Conservation (phyloP, 37 sponge, comb jelly and placozoan genomes). For the Hormiphora californensis region DNA sequence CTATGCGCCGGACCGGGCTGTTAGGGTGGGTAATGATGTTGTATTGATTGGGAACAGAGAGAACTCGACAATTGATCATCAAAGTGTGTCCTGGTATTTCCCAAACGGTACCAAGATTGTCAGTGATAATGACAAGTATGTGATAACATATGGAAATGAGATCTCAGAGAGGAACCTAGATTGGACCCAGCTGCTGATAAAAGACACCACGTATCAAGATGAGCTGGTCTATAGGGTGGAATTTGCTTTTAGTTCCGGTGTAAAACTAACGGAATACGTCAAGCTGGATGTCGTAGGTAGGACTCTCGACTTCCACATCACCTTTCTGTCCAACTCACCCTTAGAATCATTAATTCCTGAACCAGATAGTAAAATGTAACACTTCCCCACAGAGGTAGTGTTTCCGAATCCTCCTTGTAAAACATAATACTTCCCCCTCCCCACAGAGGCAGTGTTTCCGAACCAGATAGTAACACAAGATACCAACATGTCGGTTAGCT, state of each 20-base stretch:
- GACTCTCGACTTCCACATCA: background rate
- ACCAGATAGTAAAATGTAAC: background rate
- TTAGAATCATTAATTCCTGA: background rate
- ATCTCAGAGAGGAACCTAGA: background rate
- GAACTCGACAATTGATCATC: background rate
- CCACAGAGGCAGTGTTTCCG: background rate
- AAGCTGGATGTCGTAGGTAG: slow-evolving; percentile 19
- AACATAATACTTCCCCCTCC: no score
- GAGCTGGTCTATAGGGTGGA: background rate
- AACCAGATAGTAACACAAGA: background rate
- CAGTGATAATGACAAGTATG: background rate
- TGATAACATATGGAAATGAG: background rate
- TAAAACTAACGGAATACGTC: background rate
- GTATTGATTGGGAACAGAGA: slow-evolving; percentile 29
- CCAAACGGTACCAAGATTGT: no score
- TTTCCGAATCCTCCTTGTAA: no score
- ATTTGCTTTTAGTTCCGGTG: slow-evolving; percentile 2
- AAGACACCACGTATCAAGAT: background rate
- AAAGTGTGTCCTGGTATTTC: background rate
- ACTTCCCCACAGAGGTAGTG: background rate
- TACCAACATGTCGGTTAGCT: slow-evolving; percentile 8
- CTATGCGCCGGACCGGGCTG: background rate
- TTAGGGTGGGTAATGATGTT: background rate
- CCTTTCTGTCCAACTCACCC: background rate
- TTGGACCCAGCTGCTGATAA: background rate